These are phyloP conservation scores for Zosterops hypoxanthus DNA, from an alignment of 2,113 vertebrate genomes.

Conservation along the genomic window DNA sequence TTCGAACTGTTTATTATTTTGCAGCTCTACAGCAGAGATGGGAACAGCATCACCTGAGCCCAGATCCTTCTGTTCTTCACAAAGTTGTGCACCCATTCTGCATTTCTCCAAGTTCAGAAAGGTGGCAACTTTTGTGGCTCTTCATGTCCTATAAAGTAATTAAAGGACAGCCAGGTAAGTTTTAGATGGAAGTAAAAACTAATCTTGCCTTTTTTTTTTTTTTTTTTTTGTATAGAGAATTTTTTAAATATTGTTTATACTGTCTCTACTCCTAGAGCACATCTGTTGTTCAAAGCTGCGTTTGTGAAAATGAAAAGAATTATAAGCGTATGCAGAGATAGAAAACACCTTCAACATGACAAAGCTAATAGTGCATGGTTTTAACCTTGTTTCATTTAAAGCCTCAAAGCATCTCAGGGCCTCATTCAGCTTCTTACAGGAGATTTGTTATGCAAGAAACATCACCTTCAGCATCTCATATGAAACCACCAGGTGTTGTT, in stretches of 20 bases:
- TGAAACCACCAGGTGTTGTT: background rate
- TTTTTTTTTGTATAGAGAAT: background rate
- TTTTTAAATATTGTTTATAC: background rate
- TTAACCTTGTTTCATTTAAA: background rate
- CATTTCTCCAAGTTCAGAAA: background rate
- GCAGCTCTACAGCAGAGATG: background rate
- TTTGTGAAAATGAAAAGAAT: background rate
- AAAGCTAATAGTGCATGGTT: background rate
- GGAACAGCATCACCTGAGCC: background rate
- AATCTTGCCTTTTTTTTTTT: background rate
- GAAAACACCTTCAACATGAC: background rate
- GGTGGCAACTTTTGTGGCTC: background rate
- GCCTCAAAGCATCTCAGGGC: background rate
- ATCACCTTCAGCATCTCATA: background rate
- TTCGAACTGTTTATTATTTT: background rate
- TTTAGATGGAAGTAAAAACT: background rate
- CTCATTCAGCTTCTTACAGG: background rate
- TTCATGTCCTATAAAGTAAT: background rate
- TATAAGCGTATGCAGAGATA: background rate
- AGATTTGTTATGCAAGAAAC: background rate
- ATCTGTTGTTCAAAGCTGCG: background rate
- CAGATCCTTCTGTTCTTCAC: background rate
- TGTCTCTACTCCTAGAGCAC: background rate
- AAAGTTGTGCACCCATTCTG: background rate
- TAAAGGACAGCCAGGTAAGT: background rate